Base-by-base conservation (phyloP, 2,888 invertebrate genomes). In the Stratiomys singularior region DNA sequence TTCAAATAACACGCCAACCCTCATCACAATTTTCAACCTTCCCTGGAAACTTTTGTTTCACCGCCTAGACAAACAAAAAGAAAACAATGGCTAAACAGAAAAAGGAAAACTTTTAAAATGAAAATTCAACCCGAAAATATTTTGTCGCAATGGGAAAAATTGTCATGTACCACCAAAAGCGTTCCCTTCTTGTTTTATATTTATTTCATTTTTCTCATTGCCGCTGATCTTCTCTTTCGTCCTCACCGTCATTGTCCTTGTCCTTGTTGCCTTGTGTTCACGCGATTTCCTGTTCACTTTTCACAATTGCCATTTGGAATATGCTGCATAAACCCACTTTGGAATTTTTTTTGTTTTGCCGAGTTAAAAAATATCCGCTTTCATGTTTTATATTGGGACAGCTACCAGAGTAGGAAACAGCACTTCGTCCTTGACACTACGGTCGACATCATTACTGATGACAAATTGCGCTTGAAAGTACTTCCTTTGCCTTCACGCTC, bases 381-480 rank as follows among this genome's bases (percentile, higher is more conserved):
- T 9, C 37, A 37, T 37, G 37, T 37, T 37, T 3, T 37, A 37
- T 9, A 37, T 37, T 37, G 37, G 3, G 37, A 37, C 9, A 9
- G 37, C 37, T 37, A 37, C 37, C 52, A 52, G 21, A 23, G 27
- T 18, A 37, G 66, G 37, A 37, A 66, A 66, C 30, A 15, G 28
- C 66, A 66, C 66, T 66, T 66, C 66, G 28, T 66, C 37, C 21
- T 25, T 25, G 13, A 37, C 37, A n/a, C 27, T n/a, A 28, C 71
- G 18, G 9, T 23, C 71, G 71, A 71, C 71, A 71, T 28, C 52
- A 72, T 72, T 72, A 72, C 52, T 15, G 25, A 52, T 72, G 71
- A 72, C 71, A 72, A 72, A 72, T 72, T 72, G 71, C 56, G 52
- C 71, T 15, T 56, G 71, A 72, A 56, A 72, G 47, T 72, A 56